Percentiles rank a stretch among this genome's conserved stretches.
These are phyloP conservation scores for Ophioninae sp. DNA, from an alignment of 2,888 invertebrate genomes.

Conservation along the genomic window DNA sequence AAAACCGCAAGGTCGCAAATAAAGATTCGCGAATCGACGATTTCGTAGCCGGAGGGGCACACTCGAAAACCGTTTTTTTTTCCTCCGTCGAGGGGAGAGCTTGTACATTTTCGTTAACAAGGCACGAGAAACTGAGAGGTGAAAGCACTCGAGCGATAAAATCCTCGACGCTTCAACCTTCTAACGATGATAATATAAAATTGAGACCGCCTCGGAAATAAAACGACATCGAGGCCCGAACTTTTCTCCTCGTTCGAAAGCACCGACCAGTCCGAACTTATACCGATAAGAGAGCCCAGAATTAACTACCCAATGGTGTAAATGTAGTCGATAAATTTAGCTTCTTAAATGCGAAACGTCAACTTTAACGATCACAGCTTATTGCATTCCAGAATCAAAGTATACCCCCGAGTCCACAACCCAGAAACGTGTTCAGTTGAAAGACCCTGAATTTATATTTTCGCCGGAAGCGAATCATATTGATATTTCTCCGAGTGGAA, in stretches of 20 bases:
- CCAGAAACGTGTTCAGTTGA: background rate
- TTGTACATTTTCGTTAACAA: constrained; percentile 17
- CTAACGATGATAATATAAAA: constrained; percentile 60
- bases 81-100: constrained; percentile 15
- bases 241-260: background rate
- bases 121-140: constrained; percentile 57
- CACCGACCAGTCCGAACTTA: too few relatives aligned
- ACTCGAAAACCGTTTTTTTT: constrained; percentile 15
- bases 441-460: background rate
- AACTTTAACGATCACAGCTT: background rate
- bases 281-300: background rate
- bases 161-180: constrained; percentile 32
- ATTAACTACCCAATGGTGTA: background rate
- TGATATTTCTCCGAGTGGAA: background rate
- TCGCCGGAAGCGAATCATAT: too few relatives aligned
- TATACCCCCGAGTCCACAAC: too few relatives aligned
- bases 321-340: background rate
- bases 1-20: constrained; percentile 36
- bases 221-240: background rate
- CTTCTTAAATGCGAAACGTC: background rate
- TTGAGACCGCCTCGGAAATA: constrained; percentile 2
- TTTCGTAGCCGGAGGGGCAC: background rate
- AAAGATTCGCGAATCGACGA: constrained; percentile 45
- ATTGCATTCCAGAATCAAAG: background rate
- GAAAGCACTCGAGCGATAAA: constrained; percentile 63